Conservation (phyloP, 2,113 vertebrate species). For the Plotosus lineatus region DNA sequence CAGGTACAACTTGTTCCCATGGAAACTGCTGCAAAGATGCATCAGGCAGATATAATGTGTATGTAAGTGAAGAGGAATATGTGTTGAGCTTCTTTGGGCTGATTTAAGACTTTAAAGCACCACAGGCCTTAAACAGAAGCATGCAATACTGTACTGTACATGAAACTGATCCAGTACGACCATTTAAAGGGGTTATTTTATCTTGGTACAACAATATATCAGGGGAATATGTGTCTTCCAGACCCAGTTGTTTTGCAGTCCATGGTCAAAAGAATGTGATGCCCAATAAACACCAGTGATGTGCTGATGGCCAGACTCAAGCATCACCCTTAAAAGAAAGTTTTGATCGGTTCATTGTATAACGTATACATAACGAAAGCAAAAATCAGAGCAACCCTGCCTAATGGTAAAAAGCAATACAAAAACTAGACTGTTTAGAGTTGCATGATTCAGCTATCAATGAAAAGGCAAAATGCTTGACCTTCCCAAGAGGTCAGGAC, state of each 20-base stretch:
- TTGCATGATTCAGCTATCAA: constrained; percentile 19
- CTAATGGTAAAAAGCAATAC: neutral
- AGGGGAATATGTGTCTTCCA: neutral
- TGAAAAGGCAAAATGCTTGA: neutral
- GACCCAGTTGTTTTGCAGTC: neutral
- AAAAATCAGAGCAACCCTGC: neutral
- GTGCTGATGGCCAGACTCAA: neutral
- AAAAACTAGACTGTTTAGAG: neutral
- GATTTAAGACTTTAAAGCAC: neutral
- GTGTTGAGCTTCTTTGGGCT: neutral
- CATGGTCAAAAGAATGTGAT: constrained; percentile 10
- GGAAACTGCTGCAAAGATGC: constrained; percentile 36
- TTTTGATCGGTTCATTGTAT: neutral
- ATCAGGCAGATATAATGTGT: neutral
- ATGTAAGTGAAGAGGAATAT: constrained; percentile 6
- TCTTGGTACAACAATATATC: neutral
- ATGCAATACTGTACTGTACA: too few relatives aligned
- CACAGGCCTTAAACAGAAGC: neutral
- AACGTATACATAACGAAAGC: neutral
- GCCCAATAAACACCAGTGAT: constrained; percentile 7
- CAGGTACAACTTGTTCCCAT: constrained; percentile 22
- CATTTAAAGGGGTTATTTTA: neutral
- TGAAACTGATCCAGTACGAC: neutral
- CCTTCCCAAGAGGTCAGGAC: neutral
- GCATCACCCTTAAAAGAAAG: constrained; percentile 4